Evolutionary conservation across 2,888 invertebrate species (phyloP), one percentile per base, ranked within the genome.

Genomic region (Drosophila pegasa): DNA sequence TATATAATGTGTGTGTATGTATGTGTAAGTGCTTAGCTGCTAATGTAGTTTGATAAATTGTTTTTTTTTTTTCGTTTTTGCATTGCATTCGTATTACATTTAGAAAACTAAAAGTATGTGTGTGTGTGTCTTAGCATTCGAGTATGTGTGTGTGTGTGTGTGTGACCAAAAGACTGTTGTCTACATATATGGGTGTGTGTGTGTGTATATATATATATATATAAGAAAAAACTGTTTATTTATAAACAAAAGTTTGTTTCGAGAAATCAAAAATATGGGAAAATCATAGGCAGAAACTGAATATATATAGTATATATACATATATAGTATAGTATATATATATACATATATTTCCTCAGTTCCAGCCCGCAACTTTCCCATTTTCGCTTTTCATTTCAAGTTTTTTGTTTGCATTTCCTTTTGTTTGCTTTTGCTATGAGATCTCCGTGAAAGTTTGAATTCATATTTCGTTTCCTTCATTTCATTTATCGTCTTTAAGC

Each of bases 391-490:
- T 63, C 64, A 70, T n/a, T n/a, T 73, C 56, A 75, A 65, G 48
- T 56, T 60, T 67, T 78, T 45, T 50, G 56, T 75, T 55, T 58
- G 7, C 0, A 20, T 31, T 48, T 20, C 12, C 2, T 48, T 48
- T 31, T 20, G 47, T 48, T 48, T 48, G 6, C 47, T 84, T 88
- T 88, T 88, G 83, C 89, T 89, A 87, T 90, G 90, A 91, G 91
- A 91, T 91, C 90, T 88, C 83, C 88, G 78, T 91, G 90, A 91
- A 91, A 90, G 90, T 87, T 90, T 90, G 90, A 87, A 87, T 84
- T 84, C 82, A 87, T 83, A 75, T 87, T 69, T 78, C 52, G 78
- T 75, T 59, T 43, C 14, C 20, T 40, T 27, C 40, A 20, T 27
- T 18, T 41, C 20, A 62, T 35, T 33, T 48, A 66, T 41, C 69